Base-by-base conservation (phyloP, 2,888 invertebrate species). In the Nephrotoma flavescens region DNA sequence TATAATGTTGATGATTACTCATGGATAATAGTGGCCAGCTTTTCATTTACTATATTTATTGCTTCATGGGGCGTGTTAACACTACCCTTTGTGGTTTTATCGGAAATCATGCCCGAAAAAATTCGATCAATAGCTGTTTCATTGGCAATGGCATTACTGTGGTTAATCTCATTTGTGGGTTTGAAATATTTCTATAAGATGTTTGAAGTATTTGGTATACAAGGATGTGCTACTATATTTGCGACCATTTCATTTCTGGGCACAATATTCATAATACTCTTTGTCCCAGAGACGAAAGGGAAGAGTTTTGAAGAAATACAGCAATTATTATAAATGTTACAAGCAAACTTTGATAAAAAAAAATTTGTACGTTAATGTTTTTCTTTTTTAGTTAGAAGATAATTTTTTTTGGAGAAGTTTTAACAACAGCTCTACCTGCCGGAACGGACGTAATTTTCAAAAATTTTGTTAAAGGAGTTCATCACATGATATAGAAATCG, bases 241-340 rank as follows among this genome's bases (percentile, higher is more conserved):
- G 89, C 90, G n/a, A 86, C 87, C 71, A 88, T 88, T 31, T 90
- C 89, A 15, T 88, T 90, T 52, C 9, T 87, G 15, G 90, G 90
- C 2, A 89, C 89, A 0, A 42, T 90, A 6, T 91, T 91, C 87
- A 88, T 91, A 7, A 88, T 89, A 9, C 52, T 89, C 0, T 90
- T 89, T 87, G 87, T 91, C 15, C 91, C 91, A 0, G 91, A 91
- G 88, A 91, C 92, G 2, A 91, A 90, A 87, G 91, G 91, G 4
- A 91, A 90, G 87, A 90, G 89, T 11, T 47, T 86, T 42, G 42
- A 84, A 6, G 84, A 84, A 42, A 84, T 84, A 7, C 84, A 84
- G 91, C 85, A 89, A 90, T 31, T 31, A 31, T 31, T 31, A 3
- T 31, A 31, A 31, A 2, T 87, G 90, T 90, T 41, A 89, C 90